A percentile compares a stretch with the other conserved stretches of the same genome.
Evolutionary conservation across 2,888 invertebrate genomes (phyloP).

Genomic region (Drosophila demipolita): DNA sequence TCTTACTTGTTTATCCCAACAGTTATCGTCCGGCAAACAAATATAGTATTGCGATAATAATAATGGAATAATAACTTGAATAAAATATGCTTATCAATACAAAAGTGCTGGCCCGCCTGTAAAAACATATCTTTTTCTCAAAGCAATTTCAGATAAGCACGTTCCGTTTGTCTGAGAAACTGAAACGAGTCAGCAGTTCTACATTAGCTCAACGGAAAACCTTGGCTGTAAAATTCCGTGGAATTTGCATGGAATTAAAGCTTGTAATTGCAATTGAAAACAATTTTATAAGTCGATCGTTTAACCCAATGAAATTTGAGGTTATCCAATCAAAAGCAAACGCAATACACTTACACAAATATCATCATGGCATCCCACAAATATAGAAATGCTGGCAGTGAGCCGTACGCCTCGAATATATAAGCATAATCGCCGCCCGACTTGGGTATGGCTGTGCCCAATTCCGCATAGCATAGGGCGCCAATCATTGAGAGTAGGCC

Average conservation of each 20-base stretch:
- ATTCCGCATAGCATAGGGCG: conserved; percentile 98
- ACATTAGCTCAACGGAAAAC: conserved; percentile 6
- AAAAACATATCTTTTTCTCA: conserved; percentile 21
- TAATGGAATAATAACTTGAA: conserved; percentile 19
- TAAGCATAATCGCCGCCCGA: conserved; percentile 99
- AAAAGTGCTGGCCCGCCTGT: conserved; percentile 15
- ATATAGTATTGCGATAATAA: conserved; percentile 31
- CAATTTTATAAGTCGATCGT: conserved; percentile 21
- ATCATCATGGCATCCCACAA: conserved; percentile 99
- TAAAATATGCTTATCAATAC: conserved; percentile 19
- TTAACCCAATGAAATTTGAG: conserved; percentile 31
- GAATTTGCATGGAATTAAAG: conserved; percentile 30
- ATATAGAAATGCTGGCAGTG: conserved; percentile 96
- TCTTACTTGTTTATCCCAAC: not conserved
- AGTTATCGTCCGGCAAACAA: conserved; percentile 11
- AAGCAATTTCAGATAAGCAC: conserved; percentile 32
- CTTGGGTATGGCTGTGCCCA: conserved; percentile 92
- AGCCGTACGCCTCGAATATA: conserved; percentile 96
- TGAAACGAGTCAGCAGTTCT: conserved; percentile 13
- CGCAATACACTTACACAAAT: conserved; percentile 91
- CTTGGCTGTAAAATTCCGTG: conserved; percentile 29
- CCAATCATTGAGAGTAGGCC: conserved; percentile 96
- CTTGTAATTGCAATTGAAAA: conserved; percentile 30
- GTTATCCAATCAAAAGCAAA: conserved; percentile 19
- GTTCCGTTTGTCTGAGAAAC: conserved; percentile 25